A percentile compares a stretch with the other conserved stretches of the same genome.
Conservation (phyloP, 2,888 invertebrate genomes). For the Horisme vitalbata region DNA sequence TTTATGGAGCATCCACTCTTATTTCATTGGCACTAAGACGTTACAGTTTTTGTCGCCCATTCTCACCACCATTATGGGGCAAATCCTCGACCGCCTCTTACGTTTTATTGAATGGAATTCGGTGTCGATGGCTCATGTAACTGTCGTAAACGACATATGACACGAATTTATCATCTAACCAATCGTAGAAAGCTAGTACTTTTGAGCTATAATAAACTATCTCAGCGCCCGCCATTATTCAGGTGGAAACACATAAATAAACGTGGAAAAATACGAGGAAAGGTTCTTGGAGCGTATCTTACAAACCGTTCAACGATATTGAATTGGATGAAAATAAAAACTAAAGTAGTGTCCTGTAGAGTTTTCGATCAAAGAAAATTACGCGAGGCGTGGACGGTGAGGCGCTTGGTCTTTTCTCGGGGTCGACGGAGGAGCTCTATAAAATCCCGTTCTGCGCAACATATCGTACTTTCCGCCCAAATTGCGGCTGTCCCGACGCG, state of each 20-base stretch:
- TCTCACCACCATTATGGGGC: constrained; percentile 56
- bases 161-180: constrained; percentile 44
- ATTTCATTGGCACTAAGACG: constrained; percentile 74
- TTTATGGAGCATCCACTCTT: constrained; percentile 78
- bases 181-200: constrained; percentile 24
- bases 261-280: constrained; percentile 37
- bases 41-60: constrained; percentile 71
- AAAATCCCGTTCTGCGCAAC: constrained; percentile 77
- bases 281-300: constrained; percentile 47
- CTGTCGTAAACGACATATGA: constrained; percentile 57
- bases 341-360: constrained; percentile 61
- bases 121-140: constrained; percentile 56
- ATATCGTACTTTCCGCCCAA: constrained; percentile 77
- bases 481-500: constrained; percentile 78
- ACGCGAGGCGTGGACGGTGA: constrained; percentile 60
- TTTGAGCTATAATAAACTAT: constrained; percentile 36
- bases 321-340: constrained; percentile 75
- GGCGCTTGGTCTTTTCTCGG: constrained; percentile 63
- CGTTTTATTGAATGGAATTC: constrained; percentile 69
- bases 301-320: constrained; percentile 62
- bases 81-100: constrained; percentile 66
- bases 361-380: constrained; percentile 79
- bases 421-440: constrained; percentile 62
- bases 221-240: constrained; percentile 35
- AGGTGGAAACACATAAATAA: constrained; percentile 36